phyloP scores from a whole-genome alignment of 2,888 invertebrate genomes.

The Disparrhopalites patrizii region DNA sequence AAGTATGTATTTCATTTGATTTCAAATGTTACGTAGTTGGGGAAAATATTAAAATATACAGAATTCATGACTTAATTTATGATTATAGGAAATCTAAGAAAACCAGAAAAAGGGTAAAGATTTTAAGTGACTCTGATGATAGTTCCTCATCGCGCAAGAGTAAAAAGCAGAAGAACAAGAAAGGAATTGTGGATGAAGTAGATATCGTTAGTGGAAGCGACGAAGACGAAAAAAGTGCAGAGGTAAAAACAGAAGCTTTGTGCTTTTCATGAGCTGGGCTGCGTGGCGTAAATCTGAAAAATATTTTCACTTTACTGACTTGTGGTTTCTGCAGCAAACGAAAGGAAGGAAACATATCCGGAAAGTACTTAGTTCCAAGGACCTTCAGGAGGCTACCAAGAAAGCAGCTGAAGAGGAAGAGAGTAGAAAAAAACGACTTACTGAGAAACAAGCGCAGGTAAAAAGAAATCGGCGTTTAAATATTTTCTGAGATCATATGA shows the following conservation, averaged over 20 bases:
- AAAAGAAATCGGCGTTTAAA: too few relatives aligned
- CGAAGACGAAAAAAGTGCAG: neutral
- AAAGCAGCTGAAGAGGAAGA: constrained; percentile 86
- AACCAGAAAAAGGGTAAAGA: neutral
- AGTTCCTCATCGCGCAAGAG: neutral
- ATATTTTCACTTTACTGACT: neutral
- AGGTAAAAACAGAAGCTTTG: neutral
- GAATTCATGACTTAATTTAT: too few relatives aligned
- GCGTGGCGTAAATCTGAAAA: neutral
- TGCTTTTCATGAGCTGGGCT: too few relatives aligned
- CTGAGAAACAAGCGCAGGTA: constrained; percentile 79
- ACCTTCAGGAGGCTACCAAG: constrained; percentile 59
- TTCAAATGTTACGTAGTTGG: neutral
- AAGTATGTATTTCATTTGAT: neutral
- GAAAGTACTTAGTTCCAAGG: constrained; percentile 57
- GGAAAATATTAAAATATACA: too few relatives aligned
- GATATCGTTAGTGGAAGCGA: neutral
- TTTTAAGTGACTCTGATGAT: neutral
- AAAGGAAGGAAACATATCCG: constrained; percentile 60
- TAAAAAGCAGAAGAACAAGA: neutral
- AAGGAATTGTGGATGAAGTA: neutral
- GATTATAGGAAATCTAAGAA: neutral
- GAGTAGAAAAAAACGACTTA: constrained; percentile 79
- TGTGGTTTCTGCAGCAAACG: neutral
- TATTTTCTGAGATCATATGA: too few relatives aligned